A percentile compares a stretch with the other conserved stretches of the same genome.
Evolutionary conservation across 2,888 invertebrate species (phyloP).

Genomic region (Axea sp.): DNA sequence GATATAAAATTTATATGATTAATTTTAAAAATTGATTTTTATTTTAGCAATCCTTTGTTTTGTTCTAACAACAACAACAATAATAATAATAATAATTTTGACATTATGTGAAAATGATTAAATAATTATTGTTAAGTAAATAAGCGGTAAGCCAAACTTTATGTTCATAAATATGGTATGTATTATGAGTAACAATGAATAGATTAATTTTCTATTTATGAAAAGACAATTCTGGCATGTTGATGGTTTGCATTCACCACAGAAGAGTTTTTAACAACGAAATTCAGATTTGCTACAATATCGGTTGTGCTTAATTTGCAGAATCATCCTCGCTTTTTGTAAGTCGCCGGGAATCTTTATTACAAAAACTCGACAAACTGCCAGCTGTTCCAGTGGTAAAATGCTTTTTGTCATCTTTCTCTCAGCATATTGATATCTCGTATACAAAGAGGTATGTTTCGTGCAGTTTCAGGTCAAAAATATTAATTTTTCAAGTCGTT

Average conservation of each 20-base stretch:
- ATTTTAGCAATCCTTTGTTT: too few relatives aligned
- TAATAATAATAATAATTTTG: too few relatives aligned
- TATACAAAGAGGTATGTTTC: slow-evolving; percentile 49
- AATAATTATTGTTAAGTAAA: too few relatives aligned
- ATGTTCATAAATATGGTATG: too few relatives aligned
- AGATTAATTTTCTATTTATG: slow-evolving; percentile 15
- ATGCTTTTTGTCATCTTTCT: slow-evolving; percentile 65
- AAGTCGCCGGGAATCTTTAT: slow-evolving; percentile 72
- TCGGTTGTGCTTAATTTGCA: slow-evolving; percentile 71
- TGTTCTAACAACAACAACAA: too few relatives aligned
- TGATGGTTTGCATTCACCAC: slow-evolving; percentile 11
- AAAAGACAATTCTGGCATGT: slow-evolving; percentile 9
- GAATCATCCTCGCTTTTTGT: slow-evolving; percentile 69
- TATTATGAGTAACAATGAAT: too few relatives aligned
- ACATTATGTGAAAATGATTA: too few relatives aligned
- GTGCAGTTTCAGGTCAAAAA: slow-evolving; percentile 28
- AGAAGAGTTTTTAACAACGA: slow-evolving; percentile 53
- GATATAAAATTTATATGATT: too few relatives aligned
- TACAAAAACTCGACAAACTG: slow-evolving; percentile 76
- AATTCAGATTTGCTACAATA: slow-evolving; percentile 71
- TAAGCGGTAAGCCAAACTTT: too few relatives aligned
- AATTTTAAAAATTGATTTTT: too few relatives aligned
- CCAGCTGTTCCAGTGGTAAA: slow-evolving; percentile 75
- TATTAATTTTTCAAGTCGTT: slow-evolving; percentile 33
- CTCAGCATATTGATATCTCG: slow-evolving; percentile 54